A percentile compares a stretch with the other conserved stretches of the same genome.
Conservation (phyloP, 1,140 invertebrate genomes). For the Drosophila littoralis region DNA sequence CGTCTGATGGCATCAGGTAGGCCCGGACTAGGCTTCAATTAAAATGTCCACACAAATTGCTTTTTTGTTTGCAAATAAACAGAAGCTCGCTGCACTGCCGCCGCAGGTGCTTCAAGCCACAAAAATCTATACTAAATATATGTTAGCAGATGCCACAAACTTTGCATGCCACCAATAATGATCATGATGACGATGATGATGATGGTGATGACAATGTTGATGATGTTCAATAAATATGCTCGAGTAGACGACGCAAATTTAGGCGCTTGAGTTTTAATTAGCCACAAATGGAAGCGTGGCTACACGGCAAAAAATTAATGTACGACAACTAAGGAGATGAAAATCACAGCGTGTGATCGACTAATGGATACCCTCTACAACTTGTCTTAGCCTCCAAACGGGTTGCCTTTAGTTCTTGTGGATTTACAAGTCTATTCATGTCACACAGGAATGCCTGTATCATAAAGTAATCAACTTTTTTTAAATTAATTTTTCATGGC, state of each 20-base stretch:
- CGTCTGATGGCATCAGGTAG: conserved; percentile 29
- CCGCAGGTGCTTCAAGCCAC: not conserved
- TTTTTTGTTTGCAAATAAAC: conserved; percentile 72
- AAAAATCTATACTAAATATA: conserved; percentile 19
- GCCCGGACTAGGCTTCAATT: conserved; percentile 59
- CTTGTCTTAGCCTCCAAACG: too few relatives aligned
- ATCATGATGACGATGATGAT: not conserved
- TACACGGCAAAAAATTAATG: not conserved
- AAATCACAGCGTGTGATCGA: not conserved
- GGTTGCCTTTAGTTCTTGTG: too few relatives aligned
- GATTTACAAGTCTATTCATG: too few relatives aligned
- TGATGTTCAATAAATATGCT: conserved; percentile 4
- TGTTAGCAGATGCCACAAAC: not conserved
- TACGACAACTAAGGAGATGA: not conserved
- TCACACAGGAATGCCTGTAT: too few relatives aligned
- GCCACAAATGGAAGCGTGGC: not conserved
- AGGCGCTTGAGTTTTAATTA: conserved; percentile 1
- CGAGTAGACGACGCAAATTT: not conserved
- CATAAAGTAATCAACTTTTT: too few relatives aligned
- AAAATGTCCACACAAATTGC: conserved; percentile 75
- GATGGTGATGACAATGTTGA: not conserved
- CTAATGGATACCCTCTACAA: too few relatives aligned
- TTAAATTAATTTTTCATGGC: too few relatives aligned
- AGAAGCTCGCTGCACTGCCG: not conserved
- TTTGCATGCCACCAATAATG: conserved; percentile 1